Conservation (phyloP, 2,797 vertebrate genomes). For the Lagodon rhomboides region DNA sequence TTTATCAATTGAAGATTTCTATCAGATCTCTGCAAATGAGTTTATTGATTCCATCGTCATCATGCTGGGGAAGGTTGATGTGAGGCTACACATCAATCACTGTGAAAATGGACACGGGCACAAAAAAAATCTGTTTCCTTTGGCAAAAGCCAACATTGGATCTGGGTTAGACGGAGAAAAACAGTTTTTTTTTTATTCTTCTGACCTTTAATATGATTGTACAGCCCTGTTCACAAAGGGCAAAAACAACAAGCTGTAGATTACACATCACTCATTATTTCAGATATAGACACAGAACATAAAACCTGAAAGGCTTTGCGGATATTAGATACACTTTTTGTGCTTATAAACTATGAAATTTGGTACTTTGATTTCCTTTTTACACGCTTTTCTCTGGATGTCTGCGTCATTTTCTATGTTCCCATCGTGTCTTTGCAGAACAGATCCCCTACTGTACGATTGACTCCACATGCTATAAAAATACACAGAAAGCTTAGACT, state of each 20-base stretch:
- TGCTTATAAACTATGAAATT: slow-evolving; percentile 11
- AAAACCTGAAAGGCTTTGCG: slow-evolving; percentile 36
- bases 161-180: slow-evolving; percentile 55
- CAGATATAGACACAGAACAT: slow-evolving; percentile 50
- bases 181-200: slow-evolving; percentile 59
- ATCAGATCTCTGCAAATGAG: slow-evolving; percentile 68
- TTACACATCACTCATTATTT: slow-evolving; percentile 77
- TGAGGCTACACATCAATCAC: slow-evolving; percentile 69
- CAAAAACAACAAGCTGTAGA: slow-evolving; percentile 77
- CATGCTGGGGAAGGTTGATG: slow-evolving; percentile 56
- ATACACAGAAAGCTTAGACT: slow-evolving; percentile 6
- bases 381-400: neutral
- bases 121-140: slow-evolving; percentile 39
- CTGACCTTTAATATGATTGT: slow-evolving; percentile 84
- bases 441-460: neutral
- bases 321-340: slow-evolving; percentile 31
- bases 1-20: slow-evolving; percentile 69
- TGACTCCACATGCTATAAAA: slow-evolving; percentile 27
- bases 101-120: slow-evolving; percentile 38
- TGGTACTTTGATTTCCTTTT: neutral
- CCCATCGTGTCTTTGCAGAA: slow-evolving; percentile 5
- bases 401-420: slow-evolving; percentile 5
- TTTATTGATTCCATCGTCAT: slow-evolving; percentile 75
- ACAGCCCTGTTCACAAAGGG: slow-evolving; percentile 75
- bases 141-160: slow-evolving; percentile 54